phyloP scores from a whole-genome alignment of 1,140 invertebrate genomes.

The Leptinotarsa defecta region DNA sequence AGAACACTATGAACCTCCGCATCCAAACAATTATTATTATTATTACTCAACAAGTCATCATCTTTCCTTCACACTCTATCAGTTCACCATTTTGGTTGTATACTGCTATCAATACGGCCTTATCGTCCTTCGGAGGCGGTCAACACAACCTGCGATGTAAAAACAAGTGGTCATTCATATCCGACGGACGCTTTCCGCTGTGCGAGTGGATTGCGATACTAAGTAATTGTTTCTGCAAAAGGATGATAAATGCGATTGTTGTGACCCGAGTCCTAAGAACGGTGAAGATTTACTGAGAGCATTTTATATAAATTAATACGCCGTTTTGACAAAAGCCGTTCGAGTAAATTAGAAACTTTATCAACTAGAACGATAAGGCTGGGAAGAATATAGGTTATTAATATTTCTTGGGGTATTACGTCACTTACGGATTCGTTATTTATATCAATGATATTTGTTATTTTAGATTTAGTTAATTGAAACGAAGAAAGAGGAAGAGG shows the following conservation, averaged over 20 bases:
- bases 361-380: neutral
- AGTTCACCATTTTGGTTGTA: no score
- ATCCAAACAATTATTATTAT: no score
- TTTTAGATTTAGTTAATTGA: no score
- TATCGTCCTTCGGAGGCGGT: neutral
- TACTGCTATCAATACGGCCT: no score
- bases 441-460: no score
- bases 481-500: no score
- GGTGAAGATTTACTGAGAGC: neutral
- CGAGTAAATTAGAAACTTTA: neutral
- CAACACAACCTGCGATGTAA: neutral
- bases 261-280: neutral
- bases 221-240: constrained; percentile 4
- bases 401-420: neutral
- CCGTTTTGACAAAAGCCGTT: neutral
- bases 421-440: no score
- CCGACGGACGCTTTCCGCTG: neutral
- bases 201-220: constrained; percentile 1
- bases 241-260: neutral
- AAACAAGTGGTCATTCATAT: neutral
- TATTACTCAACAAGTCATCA: no score
- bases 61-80: no score
- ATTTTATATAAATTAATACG: constrained; percentile 1
- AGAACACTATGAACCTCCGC: no score
- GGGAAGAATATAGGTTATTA: neutral